Percentiles rank a stretch among this genome's conserved stretches.
Evolutionary conservation across 2,797 vertebrate species (phyloP).

Genomic region (Hypotaenidia philippensis): DNA sequence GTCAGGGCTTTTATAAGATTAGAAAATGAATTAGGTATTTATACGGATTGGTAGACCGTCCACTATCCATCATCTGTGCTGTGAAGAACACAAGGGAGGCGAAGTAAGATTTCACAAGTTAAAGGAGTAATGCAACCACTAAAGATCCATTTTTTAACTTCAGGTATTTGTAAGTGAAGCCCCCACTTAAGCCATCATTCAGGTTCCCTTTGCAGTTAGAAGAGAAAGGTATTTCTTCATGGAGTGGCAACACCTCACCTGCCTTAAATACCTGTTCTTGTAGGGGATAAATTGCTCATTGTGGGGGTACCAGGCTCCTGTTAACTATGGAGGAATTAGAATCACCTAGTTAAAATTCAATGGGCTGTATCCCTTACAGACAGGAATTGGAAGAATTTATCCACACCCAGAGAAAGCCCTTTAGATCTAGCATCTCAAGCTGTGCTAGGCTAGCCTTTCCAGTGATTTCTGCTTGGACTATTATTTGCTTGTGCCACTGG

Average conservation of each 20-base stretch:
- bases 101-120: not conserved
- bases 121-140: not conserved
- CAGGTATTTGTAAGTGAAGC: not conserved
- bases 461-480: not conserved
- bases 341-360: not conserved
- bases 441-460: not conserved
- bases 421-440: not conserved
- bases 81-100: not conserved
- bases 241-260: accelerated
- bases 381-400: not conserved
- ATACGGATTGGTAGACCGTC: slow-evolving; percentile 3
- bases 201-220: not conserved
- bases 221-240: not conserved
- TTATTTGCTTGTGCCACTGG: not conserved
- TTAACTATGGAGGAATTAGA: not conserved
- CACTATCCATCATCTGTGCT: slow-evolving; percentile 25
- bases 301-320: not conserved
- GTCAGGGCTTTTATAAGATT: slow-evolving; percentile 48
- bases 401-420: not conserved
- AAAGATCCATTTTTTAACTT: not conserved
- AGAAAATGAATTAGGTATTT: slow-evolving; percentile 62
- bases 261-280: not conserved
- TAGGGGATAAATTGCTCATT: not conserved
- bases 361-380: not conserved
- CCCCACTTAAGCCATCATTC: not conserved